Conservation (phyloP, 23 tunicate species). For the Phallusia fumigata region DNA sequence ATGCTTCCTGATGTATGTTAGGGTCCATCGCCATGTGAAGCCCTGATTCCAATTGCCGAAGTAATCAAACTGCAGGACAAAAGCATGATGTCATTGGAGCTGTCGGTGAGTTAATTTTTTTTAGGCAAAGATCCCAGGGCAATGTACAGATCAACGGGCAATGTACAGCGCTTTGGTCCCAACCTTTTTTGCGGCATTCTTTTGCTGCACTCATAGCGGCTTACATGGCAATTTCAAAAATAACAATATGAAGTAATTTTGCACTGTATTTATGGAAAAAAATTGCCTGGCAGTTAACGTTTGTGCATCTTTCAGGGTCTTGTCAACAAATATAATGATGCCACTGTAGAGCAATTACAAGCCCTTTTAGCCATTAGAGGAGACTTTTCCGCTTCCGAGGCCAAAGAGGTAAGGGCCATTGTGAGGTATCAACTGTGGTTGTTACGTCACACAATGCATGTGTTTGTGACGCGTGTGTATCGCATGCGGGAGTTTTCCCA, state of each 20-base stretch:
- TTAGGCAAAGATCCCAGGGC: no score
- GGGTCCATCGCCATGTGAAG: slow-evolving; percentile 81
- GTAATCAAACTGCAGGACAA: slow-evolving; percentile 88
- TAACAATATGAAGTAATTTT: no score
- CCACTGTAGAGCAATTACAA: slow-evolving; percentile 70
- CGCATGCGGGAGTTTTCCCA: not conserved
- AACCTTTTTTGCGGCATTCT: no score
- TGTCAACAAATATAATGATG: slow-evolving; percentile 80
- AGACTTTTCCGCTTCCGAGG: slow-evolving; percentile 72
- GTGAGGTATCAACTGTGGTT: not conserved
- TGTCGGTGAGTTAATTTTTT: slow-evolving; percentile 57
- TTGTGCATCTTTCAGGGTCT: slow-evolving; percentile 64
- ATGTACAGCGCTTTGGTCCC: no score
- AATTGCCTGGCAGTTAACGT: no score
- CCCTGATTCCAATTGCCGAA: slow-evolving; percentile 80
- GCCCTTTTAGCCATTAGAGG: slow-evolving; percentile 83
- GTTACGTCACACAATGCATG: not conserved
- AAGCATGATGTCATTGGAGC: slow-evolving; percentile 93
- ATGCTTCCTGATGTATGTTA: not conserved
- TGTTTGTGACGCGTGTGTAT: not conserved
- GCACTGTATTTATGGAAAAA: no score
- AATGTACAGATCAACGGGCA: no score
- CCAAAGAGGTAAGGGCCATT: slow-evolving; percentile 57
- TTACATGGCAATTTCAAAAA: no score
- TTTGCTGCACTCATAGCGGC: no score